Conservation (phyloP, 2,888 invertebrate species). For the Iphiclides podalirius region DNA sequence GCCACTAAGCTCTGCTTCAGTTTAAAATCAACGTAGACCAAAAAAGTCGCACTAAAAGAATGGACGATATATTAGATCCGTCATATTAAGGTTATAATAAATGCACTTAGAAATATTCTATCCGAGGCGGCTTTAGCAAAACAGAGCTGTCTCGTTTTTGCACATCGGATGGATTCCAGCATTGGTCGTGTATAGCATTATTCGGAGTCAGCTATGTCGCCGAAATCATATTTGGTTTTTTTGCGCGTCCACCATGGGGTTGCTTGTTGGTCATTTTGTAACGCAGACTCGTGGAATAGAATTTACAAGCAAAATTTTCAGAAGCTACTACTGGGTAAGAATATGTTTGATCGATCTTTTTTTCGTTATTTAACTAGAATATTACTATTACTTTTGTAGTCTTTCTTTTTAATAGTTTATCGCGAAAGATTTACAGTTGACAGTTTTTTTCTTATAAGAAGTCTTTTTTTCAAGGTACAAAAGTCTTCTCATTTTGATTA, state of each 20-base stretch:
- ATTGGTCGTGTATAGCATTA: slow-evolving; percentile 37
- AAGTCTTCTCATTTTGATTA: too few relatives aligned
- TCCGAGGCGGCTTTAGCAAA: slow-evolving; percentile 52
- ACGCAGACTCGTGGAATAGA: slow-evolving; percentile 28
- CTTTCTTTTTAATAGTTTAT: too few relatives aligned
- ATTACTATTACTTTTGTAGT: too few relatives aligned
- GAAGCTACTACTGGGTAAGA: slow-evolving; percentile 30
- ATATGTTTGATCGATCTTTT: too few relatives aligned
- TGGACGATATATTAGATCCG: slow-evolving; percentile 63
- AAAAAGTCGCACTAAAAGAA: too few relatives aligned
- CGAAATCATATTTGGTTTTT: slow-evolving; percentile 40
- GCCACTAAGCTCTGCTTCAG: too few relatives aligned
- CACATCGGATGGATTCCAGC: slow-evolving; percentile 37
- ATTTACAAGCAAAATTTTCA: slow-evolving; percentile 29
- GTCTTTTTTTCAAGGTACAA: too few relatives aligned
- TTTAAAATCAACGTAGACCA: too few relatives aligned
- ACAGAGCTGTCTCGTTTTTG: slow-evolving; percentile 38
- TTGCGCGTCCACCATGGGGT: slow-evolving; percentile 30
- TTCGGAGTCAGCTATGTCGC: slow-evolving; percentile 44
- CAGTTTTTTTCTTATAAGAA: too few relatives aligned
- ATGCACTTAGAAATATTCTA: slow-evolving; percentile 60
- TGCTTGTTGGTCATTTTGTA: slow-evolving; percentile 38
- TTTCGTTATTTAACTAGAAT: too few relatives aligned
- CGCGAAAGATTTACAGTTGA: too few relatives aligned
- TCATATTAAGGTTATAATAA: slow-evolving; percentile 68